Evolutionary conservation across 1,140 invertebrate genomes (phyloP).

Genomic region (Drosophila watanabei): DNA sequence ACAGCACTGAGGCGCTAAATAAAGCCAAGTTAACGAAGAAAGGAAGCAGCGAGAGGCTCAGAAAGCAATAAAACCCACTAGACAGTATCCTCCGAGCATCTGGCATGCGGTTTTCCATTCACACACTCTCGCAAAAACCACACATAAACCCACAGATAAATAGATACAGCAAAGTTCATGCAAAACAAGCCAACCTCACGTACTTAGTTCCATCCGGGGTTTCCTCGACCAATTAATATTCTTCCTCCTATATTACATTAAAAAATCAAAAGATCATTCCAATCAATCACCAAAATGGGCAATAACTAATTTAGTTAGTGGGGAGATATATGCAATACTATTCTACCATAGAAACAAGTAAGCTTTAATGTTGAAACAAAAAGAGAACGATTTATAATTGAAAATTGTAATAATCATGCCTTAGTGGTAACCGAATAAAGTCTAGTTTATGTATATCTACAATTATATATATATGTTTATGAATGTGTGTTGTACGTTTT

Average conservation of each 20-base stretch:
- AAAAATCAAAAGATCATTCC: slow-evolving; percentile 64
- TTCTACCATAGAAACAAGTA: slow-evolving; percentile 61
- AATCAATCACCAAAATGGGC: slow-evolving; percentile 63
- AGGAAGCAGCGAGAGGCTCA: slow-evolving; percentile 32
- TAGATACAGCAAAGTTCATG: slow-evolving; percentile 67
- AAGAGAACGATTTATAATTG: slow-evolving; percentile 43
- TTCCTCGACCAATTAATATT: slow-evolving; percentile 37
- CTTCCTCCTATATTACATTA: slow-evolving; percentile 40
- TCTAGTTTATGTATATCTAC: slow-evolving; percentile 66
- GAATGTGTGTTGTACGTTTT: slow-evolving; percentile 79
- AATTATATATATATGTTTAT: slow-evolving; percentile 68
- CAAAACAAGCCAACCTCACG: slow-evolving; percentile 66
- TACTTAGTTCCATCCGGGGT: slow-evolving; percentile 41
- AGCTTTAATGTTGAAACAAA: slow-evolving; percentile 65
- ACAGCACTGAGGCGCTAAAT: slow-evolving; percentile 35
- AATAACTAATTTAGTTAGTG: slow-evolving; percentile 64
- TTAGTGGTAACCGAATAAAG: slow-evolving; percentile 69
- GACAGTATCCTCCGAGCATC: slow-evolving; percentile 41
- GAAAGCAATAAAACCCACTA: slow-evolving; percentile 46
- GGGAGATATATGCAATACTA: slow-evolving; percentile 61
- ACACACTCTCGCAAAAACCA: slow-evolving; percentile 17
- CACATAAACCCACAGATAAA: slow-evolving; percentile 33
- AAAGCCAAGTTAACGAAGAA: slow-evolving; percentile 11
- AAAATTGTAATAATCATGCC: slow-evolving; percentile 64
- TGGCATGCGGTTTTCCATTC: slow-evolving; percentile 47